Percentiles rank a stretch among this genome's conserved stretches.
Evolutionary conservation across 2,888 invertebrate species (phyloP).

Genomic region (Ichneumoninae sp.): DNA sequence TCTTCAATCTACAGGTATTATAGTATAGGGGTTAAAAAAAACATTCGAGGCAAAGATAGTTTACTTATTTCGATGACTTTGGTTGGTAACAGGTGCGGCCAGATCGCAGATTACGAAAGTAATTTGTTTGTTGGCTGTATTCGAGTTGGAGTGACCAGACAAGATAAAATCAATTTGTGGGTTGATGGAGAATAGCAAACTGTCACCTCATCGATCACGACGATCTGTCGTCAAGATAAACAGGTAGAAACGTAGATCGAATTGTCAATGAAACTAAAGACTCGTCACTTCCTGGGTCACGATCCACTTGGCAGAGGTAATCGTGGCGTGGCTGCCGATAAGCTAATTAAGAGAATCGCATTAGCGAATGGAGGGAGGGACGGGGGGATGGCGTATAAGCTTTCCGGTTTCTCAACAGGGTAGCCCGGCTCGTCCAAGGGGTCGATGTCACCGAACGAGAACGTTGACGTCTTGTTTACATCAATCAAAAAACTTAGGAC

Average conservation of each 20-base stretch:
- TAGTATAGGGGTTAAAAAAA: not conserved
- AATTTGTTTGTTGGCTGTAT: constrained; percentile 16
- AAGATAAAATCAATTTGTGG: constrained; percentile 53
- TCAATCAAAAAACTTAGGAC: not conserved
- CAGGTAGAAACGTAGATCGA: constrained; percentile 53
- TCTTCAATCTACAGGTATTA: constrained; percentile 37
- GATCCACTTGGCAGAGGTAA: constrained; percentile 51
- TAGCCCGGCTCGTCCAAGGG: constrained; percentile 71
- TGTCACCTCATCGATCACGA: constrained; percentile 64
- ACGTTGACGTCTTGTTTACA: constrained; percentile 22
- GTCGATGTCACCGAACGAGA: constrained; percentile 74
- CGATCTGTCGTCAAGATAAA: constrained; percentile 57
- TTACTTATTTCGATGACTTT: constrained; percentile 20
- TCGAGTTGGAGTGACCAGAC: constrained; percentile 24
- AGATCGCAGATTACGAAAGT: constrained; percentile 56
- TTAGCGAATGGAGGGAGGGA: constrained; percentile 67
- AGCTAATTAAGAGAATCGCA: constrained; percentile 79
- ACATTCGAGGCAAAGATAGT: constrained; percentile 18
- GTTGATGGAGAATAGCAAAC: constrained; percentile 5
- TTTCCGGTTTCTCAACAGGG: constrained; percentile 40
- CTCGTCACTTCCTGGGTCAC: constrained; percentile 31
- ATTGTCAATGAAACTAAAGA: constrained; percentile 47
- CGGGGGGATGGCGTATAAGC: constrained; percentile 52
- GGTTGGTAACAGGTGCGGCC: constrained; percentile 57
- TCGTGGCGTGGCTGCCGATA: constrained; percentile 61